Conservation (phyloP, 2,888 invertebrate species). For the Silvanus unidentatus region DNA sequence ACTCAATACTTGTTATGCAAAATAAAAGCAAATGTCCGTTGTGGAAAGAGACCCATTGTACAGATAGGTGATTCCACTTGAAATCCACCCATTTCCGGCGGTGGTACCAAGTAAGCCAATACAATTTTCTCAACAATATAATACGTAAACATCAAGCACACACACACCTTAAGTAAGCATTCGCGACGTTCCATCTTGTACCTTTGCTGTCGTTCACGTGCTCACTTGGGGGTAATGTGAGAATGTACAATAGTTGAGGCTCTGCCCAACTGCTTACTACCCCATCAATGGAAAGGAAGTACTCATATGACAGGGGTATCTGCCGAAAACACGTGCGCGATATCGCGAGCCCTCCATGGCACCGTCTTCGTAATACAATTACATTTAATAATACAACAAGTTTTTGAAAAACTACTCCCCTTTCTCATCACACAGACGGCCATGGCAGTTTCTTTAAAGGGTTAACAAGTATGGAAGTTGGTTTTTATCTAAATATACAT, state of each 20-base stretch:
- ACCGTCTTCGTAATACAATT: conserved; percentile 5
- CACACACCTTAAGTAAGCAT: conserved; percentile 18
- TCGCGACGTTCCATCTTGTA: conserved; percentile 8
- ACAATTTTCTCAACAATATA: conserved; percentile 9
- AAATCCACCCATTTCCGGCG: conserved; percentile 39
- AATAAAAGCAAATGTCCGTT: background rate
- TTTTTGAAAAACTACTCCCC: too few relatives aligned
- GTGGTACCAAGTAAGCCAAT: conserved; percentile 26
- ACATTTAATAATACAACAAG: too few relatives aligned
- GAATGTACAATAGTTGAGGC: conserved; percentile 10
- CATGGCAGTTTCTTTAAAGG: too few relatives aligned
- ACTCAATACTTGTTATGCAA: background rate
- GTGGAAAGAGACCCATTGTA: too few relatives aligned
- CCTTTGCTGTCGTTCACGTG: conserved; percentile 16
- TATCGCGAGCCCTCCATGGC: conserved; percentile 24
- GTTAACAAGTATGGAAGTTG: too few relatives aligned
- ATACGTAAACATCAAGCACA: conserved; percentile 22
- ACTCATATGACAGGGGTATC: conserved; percentile 41
- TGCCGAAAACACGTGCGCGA: conserved; percentile 42
- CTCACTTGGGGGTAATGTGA: conserved; percentile 17
- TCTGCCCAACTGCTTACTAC: conserved; percentile 9
- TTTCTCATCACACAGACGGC: too few relatives aligned
- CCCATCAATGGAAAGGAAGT: conserved; percentile 37
- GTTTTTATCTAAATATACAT: too few relatives aligned
- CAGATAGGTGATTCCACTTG: conserved; percentile 22